Conservation (phyloP, 2,797 vertebrate species). For the Garrulus glandarius region DNA sequence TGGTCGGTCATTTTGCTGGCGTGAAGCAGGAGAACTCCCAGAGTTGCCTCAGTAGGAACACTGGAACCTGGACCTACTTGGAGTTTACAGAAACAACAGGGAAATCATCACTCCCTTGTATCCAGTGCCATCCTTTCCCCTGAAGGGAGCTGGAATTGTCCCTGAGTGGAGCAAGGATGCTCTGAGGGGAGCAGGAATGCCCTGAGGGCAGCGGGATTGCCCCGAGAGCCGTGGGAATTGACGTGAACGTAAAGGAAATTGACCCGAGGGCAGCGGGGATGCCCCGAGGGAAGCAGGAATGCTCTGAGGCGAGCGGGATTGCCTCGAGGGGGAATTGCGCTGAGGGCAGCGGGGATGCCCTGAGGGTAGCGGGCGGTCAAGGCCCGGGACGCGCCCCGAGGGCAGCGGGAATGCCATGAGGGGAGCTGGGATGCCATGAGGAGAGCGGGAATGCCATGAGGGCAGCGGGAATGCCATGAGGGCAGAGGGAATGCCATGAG, state of each 20-base stretch:
- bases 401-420: not conserved
- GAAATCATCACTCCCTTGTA: not conserved
- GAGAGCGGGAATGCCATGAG: accelerated
- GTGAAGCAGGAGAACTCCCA: not conserved
- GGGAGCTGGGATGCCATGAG: not conserved
- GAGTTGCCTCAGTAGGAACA: not conserved
- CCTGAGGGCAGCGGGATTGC: too few species aligned
- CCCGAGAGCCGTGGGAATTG: not conserved
- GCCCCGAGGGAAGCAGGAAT: not conserved
- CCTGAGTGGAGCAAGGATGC: not conserved
- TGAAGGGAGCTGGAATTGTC: too few species aligned
- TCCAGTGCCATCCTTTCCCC: not conserved
- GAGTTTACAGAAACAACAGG: not conserved
- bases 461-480: not conserved
- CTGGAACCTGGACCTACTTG: not conserved
- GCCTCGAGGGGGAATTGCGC: not conserved
- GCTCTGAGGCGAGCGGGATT: not conserved
- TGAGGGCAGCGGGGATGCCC: not conserved
- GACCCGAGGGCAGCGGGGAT: not conserved
- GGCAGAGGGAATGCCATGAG: not conserved
- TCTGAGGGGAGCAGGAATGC: too few species aligned
- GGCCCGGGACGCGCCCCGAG: not conserved
- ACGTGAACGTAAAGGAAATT: too few species aligned
- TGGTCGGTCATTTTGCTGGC: not conserved
- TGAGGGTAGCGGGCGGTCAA: too few species aligned